Evolutionary conservation across 92 coral and sea anemone species (phyloP), one percentile per base, ranked within the genome.

Genomic region (Galaxea fascicularis): DNA sequence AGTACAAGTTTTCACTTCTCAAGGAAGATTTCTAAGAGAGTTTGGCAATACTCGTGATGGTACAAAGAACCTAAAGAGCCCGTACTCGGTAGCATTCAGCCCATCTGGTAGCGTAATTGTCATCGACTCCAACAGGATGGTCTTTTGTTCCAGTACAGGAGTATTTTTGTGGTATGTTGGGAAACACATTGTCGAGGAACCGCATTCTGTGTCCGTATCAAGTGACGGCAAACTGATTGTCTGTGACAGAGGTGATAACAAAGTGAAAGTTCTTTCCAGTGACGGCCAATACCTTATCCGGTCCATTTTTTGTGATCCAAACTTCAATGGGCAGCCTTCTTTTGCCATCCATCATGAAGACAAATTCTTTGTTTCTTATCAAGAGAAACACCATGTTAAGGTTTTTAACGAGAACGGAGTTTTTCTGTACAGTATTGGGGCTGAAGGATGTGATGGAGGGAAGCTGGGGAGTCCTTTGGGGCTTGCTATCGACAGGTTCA

Each of bases 401-500:
- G 94, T 87, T 14, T 91, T 91, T 28, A 74, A 52, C 25, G 76
- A 63, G 6, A 67, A 87, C 6, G 89, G 94, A 8, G 35, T 13
- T 8, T 87, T 78, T 57, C 57, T 78, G 0, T 78, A 87, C 14
- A 45, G 47, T 17, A 87, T 91, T 13, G 91, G 91, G 8, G 59
- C 29, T 6, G 57, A 51, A 25, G 59, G 58, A 18, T 12, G 16
- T 39, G 59, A 29, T 13, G 73, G 74, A 29, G 77, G 80, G 47
- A 77, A 58, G 22, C 79, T 75, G 15, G 75, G 66, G 17, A 46
- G 53, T 54, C 91, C 94, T 1, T 57, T 83, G 58, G 94, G 94
- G 8, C 80, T 91, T 6, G 82, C 84, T 5, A 73, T 91, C 25
- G 91, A 91, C 71, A 64, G 77, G 67, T 90, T 77, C 47, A 83